These are phyloP conservation scores for Pterostichus niger DNA, from an alignment of 2,888 invertebrate species.

Conservation along the genomic window DNA sequence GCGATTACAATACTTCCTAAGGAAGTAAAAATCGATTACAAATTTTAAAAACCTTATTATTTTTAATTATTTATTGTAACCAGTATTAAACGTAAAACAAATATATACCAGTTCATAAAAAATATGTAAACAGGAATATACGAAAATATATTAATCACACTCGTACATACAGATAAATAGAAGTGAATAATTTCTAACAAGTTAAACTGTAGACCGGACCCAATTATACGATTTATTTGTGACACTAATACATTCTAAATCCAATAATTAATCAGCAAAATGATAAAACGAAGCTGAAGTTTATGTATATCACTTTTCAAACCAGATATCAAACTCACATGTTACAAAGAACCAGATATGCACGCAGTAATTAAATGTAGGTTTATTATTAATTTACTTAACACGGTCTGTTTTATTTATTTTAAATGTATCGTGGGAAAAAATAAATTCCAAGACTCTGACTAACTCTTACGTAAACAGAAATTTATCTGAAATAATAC, in stretches of 20 bases:
- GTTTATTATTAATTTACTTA: conserved; percentile 7
- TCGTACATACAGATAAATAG: no score
- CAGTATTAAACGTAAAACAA: no score
- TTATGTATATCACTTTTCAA: conserved; percentile 20
- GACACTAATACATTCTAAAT: conserved; percentile 37
- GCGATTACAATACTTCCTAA: no score
- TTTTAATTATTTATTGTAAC: no score
- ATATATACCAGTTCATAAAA: no score
- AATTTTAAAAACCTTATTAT: no score
- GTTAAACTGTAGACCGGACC: neutral
- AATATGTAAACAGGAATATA: no score
- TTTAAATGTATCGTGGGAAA: neutral
- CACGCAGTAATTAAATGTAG: conserved; percentile 13
- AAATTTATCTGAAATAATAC: conserved; percentile 20
- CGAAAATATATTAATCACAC: no score
- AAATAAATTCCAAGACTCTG: conserved; percentile 2
- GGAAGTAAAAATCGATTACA: no score
- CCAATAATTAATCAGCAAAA: conserved; percentile 28
- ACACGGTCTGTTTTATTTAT: neutral
- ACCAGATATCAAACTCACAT: neutral
- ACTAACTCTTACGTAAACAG: conserved; percentile 4
- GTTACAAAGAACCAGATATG: neutral
- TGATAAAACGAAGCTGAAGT: neutral
- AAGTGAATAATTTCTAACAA: neutral
- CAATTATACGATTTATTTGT: neutral